Base-by-base conservation (phyloP, 2,797 vertebrate species). In the Esox lucius region DNA sequence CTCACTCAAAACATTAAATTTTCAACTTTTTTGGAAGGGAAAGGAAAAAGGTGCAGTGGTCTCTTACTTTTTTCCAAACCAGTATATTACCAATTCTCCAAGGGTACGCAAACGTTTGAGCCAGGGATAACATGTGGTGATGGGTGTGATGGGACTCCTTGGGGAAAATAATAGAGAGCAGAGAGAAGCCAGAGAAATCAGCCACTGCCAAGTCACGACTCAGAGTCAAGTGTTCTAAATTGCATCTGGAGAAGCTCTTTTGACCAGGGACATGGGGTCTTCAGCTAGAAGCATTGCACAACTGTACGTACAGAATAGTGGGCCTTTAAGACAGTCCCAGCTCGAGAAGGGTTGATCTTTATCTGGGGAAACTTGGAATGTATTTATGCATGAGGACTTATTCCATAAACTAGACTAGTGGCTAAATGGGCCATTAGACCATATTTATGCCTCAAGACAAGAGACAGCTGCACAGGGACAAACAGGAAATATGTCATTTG, bases 91-190 rank as follows among this genome's bases (percentile, higher is more conserved):
- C n/a, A n/a, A n/a, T n/a, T n/a, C n/a, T n/a, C n/a, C n/a, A n/a
- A n/a, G n/a, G n/a, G n/a, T n/a, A n/a, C n/a, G n/a, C n/a, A n/a
- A n/a, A n/a, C n/a, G n/a, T n/a, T n/a, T n/a, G n/a, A n/a, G n/a
- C n/a, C n/a, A n/a, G n/a, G n/a, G n/a, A n/a, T n/a, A n/a, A n/a
- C n/a, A n/a, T n/a, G n/a, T n/a, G n/a, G n/a, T n/a, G n/a, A n/a
- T 48, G 42, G 42, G 42, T 46, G 42, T 48, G 42, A 11, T 31
- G 42, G 9, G 42, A 46, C 4, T 46, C 42, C 97, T 97, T 98
- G 70, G 0, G 51, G 78, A 6, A 78, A 49, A 15, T n/a, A n/a
- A 75, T 19, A 31, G 65, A 9, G 39, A 9, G 26, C 12, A 19
- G 12, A 48, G 22, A 22, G 26, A 22, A 26, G 24, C 22, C 26